A percentile compares a stretch with the other conserved stretches of the same genome.
phyloP scores from a whole-genome alignment of 2,797 vertebrate genomes.

The Sphaeramia orbicularis region DNA sequence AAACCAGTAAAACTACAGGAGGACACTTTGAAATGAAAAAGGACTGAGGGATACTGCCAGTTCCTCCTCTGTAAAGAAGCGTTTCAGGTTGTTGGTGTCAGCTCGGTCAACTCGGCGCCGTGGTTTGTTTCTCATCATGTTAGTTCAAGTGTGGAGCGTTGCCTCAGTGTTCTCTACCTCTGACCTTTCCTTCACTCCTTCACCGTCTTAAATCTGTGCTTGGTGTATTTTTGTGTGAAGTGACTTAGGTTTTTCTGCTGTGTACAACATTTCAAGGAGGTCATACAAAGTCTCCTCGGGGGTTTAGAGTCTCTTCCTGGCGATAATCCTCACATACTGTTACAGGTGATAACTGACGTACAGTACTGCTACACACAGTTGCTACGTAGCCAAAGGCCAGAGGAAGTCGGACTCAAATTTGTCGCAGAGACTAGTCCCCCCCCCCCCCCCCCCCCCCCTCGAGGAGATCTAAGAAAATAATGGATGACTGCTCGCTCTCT shows the following conservation, averaged over 20 bases:
- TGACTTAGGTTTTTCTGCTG: conserved; percentile 22
- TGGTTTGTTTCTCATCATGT: conserved; percentile 49
- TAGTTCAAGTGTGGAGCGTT: conserved; percentile 52
- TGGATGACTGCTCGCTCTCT: conserved; percentile 1
- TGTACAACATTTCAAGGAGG: conserved; percentile 39
- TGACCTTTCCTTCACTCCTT: conserved; percentile 26
- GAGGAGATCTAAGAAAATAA: conserved; percentile 35
- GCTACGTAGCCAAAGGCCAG: conserved; percentile 25
- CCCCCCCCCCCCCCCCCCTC: neutral
- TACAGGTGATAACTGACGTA: conserved; percentile 27
- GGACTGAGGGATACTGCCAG: conserved; percentile 25
- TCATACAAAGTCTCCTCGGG: conserved; percentile 44
- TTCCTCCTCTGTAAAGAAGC: conserved; percentile 13
- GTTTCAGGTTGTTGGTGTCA: conserved; percentile 45
- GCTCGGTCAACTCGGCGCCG: conserved; percentile 44
- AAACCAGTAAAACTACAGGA: conserved; percentile 38
- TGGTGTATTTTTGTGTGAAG: conserved; percentile 10
- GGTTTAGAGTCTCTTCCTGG: conserved; percentile 40
- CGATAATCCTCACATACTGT: conserved; percentile 64
- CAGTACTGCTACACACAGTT: conserved; percentile 23
- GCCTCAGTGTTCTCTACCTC: conserved; percentile 24
- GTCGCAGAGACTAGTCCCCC: conserved; percentile 26
- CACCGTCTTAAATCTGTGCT: conserved; percentile 27
- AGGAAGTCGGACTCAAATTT: conserved; percentile 37
- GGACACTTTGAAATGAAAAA: conserved; percentile 41